Conservation (phyloP, 2,888 invertebrate species). For the Drosophila formosana region DNA sequence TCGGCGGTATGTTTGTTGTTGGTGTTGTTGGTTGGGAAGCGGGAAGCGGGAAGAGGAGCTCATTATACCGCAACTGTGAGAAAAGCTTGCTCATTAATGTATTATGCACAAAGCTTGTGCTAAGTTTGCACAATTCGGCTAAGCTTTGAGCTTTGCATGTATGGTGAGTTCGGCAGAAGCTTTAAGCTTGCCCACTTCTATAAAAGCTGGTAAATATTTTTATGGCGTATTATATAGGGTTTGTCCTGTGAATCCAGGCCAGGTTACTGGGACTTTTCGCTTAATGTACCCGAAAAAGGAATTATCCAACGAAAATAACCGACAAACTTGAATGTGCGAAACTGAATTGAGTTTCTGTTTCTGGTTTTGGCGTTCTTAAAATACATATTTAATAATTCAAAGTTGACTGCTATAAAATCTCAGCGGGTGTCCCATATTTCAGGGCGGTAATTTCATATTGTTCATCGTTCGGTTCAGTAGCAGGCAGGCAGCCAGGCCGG, state of each 20-base stretch:
- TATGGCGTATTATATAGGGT: slow-evolving; percentile 42
- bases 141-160: not conserved
- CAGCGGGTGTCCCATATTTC: slow-evolving; percentile 75
- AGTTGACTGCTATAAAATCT: slow-evolving; percentile 78
- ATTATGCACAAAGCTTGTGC: slow-evolving; percentile 27
- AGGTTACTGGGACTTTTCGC: slow-evolving; percentile 21
- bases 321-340: slow-evolving; percentile 34
- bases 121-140: slow-evolving; percentile 3
- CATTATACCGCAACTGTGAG: slow-evolving; percentile 48
- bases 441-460: slow-evolving; percentile 74
- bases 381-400: slow-evolving; percentile 80
- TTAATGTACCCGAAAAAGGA: slow-evolving; percentile 13
- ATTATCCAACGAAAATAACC: slow-evolving; percentile 8
- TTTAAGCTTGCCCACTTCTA: slow-evolving; percentile 16
- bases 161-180: slow-evolving; percentile 6
- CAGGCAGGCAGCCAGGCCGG: slow-evolving; percentile 12
- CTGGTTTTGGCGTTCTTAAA: slow-evolving; percentile 64
- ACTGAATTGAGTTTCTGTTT: slow-evolving; percentile 40
- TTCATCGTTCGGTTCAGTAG: slow-evolving; percentile 65
- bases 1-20: not conserved
- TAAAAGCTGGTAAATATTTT: slow-evolving; percentile 39
- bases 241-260: not conserved
- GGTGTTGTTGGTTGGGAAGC: no score
- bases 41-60: slow-evolving; percentile 28
- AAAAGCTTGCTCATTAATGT: slow-evolving; percentile 40